Evolutionary conservation across 2,797 vertebrate species (phyloP), one percentile per base, ranked within the genome.

Genomic region (Karalla daura): DNA sequence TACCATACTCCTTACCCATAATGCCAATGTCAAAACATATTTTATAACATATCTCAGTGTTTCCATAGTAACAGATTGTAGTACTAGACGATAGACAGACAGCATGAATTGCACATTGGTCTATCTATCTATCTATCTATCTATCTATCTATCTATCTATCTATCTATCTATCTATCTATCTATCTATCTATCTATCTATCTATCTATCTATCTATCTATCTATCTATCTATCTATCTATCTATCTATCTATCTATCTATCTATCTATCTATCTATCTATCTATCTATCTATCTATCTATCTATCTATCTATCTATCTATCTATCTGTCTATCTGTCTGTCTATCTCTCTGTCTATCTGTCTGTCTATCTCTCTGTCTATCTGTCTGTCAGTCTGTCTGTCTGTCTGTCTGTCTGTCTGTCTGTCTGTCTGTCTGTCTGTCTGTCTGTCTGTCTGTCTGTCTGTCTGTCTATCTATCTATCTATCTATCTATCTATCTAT

Each of bases 61-160:
- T 87, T 77, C 85, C 85, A 84, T 78, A 76, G 85, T 72, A 85
- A 85, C 78, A 3, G 33, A 40, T 43, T 69, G 44, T 47, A 49
- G 68, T 6, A 59, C 58, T 32, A 25, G 30, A 66, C 47, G 64
- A 72, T 17, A 55, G 56, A 51, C 9, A 59, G 33, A 60, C 35
- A 39, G n/a, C 13, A 43, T 27, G n/a, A 49, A 27, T 8, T 50
- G 59, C 55, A 62, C 35, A 43, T 43, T n/a, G 28, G 17, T 40
- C 18, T 24, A 39, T 70, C 45, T 36, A 47, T 14, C 39, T 32
- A 15, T 45, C 45, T 17, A 61, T 20, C 28, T 32, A 39, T 5
- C 33, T 51, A 5, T 50, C 13, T 63, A 1, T 46, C 21, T 51
- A 23, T 24, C 15, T 9, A 25, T 6, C 50, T 9, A 7, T 7